Percentiles rank a stretch among this genome's conserved stretches.
Conservation (phyloP, 2,797 vertebrate species). For the Scolopax bukidnonensis region DNA sequence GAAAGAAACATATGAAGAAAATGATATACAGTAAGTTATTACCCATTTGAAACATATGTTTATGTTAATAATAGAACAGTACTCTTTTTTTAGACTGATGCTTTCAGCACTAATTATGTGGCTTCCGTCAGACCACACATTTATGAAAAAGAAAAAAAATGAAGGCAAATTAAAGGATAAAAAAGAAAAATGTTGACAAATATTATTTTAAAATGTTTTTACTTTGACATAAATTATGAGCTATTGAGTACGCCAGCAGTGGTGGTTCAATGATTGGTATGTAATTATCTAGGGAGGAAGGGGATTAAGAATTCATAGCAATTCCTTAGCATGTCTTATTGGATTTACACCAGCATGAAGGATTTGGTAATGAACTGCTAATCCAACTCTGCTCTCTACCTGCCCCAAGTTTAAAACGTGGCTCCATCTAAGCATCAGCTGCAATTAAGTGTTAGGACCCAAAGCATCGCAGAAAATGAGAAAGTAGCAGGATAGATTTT, state of each 20-base stretch:
- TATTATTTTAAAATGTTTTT: not conserved
- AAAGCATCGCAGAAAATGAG: not conserved
- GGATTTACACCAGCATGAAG: constrained; percentile 15
- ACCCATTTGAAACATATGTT: not conserved
- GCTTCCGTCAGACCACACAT: not conserved
- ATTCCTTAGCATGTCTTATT: not conserved
- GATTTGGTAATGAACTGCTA: constrained; percentile 52
- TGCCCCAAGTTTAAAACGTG: not conserved
- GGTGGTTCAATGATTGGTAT: not conserved
- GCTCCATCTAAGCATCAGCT: constrained; percentile 13
- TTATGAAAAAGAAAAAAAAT: not conserved
- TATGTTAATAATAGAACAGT: not conserved
- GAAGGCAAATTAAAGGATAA: not conserved
- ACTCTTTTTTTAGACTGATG: not conserved
- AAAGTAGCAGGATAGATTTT: not conserved
- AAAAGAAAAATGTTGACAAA: constrained; percentile 20
- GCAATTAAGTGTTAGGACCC: constrained; percentile 5
- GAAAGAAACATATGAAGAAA: not conserved
- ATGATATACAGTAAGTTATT: not conserved
- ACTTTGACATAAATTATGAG: not conserved
- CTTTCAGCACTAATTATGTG: not conserved
- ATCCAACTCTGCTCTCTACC: not conserved
- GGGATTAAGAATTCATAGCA: constrained; percentile 26
- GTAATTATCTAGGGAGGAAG: not conserved
- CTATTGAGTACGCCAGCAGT: not conserved